A percentile compares a stretch with the other conserved stretches of the same genome.
Evolutionary conservation across 2,113 vertebrate species (phyloP).

Genomic region (Ranitomeya variabilis): DNA sequence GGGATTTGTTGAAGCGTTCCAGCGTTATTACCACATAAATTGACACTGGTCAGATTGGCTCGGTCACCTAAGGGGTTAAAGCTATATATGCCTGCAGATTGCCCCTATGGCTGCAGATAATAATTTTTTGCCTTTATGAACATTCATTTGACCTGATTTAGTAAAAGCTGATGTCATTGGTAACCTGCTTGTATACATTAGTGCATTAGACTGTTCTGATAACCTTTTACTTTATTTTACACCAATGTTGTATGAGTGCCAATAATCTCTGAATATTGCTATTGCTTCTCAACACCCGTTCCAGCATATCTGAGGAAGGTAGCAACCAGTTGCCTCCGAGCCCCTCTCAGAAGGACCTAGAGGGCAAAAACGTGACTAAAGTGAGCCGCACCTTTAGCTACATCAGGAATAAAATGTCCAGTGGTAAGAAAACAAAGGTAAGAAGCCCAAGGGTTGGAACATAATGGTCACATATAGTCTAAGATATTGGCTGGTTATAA

Average conservation of each 20-base stretch:
- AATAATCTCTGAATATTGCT: not conserved
- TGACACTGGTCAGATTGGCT: too few relatives aligned
- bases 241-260: not conserved
- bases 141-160: too few relatives aligned
- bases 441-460: constrained; percentile 59
- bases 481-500: not conserved
- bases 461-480: not conserved
- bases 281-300: constrained; percentile 23
- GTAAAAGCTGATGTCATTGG: too few relatives aligned
- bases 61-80: too few relatives aligned
- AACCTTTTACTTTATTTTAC: too few relatives aligned
- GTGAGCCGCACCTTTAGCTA: constrained; percentile 98
- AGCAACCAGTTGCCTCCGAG: constrained; percentile 71
- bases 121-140: too few relatives aligned
- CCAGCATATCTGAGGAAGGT: constrained; percentile 88
- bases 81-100: too few relatives aligned
- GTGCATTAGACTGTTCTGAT: not conserved
- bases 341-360: constrained; percentile 77
- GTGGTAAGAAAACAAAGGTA: constrained; percentile 91
- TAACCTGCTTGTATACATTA: not conserved
- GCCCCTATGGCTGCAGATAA: too few relatives aligned
- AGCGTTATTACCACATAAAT: too few relatives aligned
- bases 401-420: constrained; percentile 98
- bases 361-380: constrained; percentile 84
- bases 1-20: too few relatives aligned